A percentile compares a stretch with the other conserved stretches of the same genome.
Conservation (phyloP, 2,113 vertebrate species). For the Falco punctatus region DNA sequence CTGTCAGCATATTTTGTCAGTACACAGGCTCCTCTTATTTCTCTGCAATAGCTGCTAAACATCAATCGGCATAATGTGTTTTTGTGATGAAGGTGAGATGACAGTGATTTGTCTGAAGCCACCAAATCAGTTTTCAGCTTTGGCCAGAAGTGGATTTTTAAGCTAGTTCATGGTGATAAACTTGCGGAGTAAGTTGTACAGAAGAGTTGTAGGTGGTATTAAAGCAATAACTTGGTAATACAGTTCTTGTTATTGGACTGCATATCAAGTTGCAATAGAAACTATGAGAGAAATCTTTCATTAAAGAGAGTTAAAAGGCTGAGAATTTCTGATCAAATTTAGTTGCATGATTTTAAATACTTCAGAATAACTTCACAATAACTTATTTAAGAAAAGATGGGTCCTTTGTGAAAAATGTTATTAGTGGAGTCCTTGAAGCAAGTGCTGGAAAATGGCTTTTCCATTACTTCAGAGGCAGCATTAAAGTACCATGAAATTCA, state of each 20-base stretch:
- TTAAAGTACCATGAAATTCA: conserved; percentile 76
- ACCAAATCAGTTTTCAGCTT: background rate
- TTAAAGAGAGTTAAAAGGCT: conserved; percentile 43
- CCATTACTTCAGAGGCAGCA: conserved; percentile 68
- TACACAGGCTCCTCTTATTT: background rate
- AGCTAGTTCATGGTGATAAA: background rate
- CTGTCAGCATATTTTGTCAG: background rate
- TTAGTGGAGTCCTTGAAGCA: conserved; percentile 74
- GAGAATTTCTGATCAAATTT: conserved; percentile 41
- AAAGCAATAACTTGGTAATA: background rate
- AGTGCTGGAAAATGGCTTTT: conserved; percentile 73
- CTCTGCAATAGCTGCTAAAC: background rate
- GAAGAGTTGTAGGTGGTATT: background rate
- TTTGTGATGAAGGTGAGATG: background rate
- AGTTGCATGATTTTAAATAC: conserved; percentile 58
- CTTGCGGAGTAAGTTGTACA: background rate
- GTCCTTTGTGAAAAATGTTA: conserved; percentile 68
- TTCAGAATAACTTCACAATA: conserved; percentile 64
- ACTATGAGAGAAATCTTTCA: conserved; percentile 11
- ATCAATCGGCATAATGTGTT: background rate
- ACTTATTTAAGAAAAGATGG: conserved; percentile 35
- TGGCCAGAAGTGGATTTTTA: background rate
- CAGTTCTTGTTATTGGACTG: background rate
- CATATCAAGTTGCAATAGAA: background rate
- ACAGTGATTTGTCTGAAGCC: background rate